Conservation (phyloP, 2,797 vertebrate species). For the Ctenochaetus hawaiiensis region DNA sequence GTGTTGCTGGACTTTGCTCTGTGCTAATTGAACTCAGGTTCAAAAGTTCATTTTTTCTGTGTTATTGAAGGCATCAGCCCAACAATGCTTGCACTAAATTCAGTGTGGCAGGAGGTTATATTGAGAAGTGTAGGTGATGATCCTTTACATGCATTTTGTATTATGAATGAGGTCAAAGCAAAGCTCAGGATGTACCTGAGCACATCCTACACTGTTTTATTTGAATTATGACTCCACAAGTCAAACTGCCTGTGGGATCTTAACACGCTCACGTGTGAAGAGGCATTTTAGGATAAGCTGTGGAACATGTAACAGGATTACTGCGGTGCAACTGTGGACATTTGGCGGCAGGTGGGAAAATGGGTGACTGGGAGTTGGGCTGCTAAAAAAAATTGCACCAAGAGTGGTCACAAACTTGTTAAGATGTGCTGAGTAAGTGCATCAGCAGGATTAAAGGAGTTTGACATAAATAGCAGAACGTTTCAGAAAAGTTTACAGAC, state of each 20-base stretch:
- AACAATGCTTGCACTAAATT: background rate
- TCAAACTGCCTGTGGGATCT: constrained; percentile 1
- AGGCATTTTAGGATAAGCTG: constrained; percentile 41
- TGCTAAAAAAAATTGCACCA: background rate
- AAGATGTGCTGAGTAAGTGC: background rate
- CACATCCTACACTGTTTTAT: too few relatives aligned
- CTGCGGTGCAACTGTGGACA: constrained; percentile 7
- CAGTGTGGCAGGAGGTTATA: too few relatives aligned
- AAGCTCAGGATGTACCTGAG: too few relatives aligned
- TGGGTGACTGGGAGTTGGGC: background rate
- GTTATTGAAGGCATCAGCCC: background rate
- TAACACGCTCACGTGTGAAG: background rate
- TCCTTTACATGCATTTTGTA: too few relatives aligned
- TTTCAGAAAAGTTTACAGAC: background rate
- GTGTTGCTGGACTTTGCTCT: background rate
- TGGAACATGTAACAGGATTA: constrained; percentile 52
- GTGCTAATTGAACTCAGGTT: background rate
- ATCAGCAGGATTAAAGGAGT: background rate
- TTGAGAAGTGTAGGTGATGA: too few relatives aligned
- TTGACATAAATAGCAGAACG: background rate
- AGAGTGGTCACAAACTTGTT: background rate
- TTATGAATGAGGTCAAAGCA: too few relatives aligned
- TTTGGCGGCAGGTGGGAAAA: constrained; percentile 28
- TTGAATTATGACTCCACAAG: too few relatives aligned
- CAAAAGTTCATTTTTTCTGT: background rate